Evolutionary conservation across 2,113 vertebrate species (phyloP).

Genomic region (Microtus oregoni): DNA sequence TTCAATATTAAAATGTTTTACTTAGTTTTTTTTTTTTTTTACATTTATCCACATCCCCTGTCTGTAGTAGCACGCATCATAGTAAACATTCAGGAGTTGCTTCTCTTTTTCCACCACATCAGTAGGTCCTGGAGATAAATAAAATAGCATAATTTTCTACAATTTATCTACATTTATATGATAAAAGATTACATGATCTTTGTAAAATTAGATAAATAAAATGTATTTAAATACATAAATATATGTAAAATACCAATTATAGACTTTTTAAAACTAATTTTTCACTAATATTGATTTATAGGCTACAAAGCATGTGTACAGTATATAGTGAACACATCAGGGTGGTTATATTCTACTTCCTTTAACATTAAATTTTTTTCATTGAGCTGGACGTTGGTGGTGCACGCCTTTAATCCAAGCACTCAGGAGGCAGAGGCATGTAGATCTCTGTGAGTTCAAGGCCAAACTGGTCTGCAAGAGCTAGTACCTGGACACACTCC

Average conservation of each 20-base stretch:
- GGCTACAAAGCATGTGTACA: not conserved
- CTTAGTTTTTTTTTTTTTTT: not conserved
- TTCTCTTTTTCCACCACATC: not conserved
- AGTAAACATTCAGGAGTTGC: not conserved
- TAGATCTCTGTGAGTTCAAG: too few species aligned
- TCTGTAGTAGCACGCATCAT: not conserved
- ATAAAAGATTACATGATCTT: not conserved
- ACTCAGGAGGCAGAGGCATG: too few species aligned
- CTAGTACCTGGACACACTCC: too few species aligned
- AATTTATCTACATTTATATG: not conserved
- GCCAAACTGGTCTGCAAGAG: too few species aligned
- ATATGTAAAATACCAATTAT: not conserved
- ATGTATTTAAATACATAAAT: not conserved
- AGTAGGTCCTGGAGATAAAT: not conserved
- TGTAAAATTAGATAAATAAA: not conserved
- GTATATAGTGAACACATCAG: not conserved
- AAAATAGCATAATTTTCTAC: not conserved
- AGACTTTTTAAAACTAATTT: not conserved
- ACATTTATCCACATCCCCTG: not conserved
- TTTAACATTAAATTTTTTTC: not conserved
- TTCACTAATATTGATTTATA: not conserved
- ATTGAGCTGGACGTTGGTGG: too few species aligned
- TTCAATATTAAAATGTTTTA: not conserved
- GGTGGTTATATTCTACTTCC: not conserved
- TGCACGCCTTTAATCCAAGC: too few species aligned